A percentile compares a stretch with the other conserved stretches of the same genome.
These are phyloP conservation scores for Anas capensis DNA, from an alignment of 2,797 vertebrate genomes.

Conservation along the genomic window DNA sequence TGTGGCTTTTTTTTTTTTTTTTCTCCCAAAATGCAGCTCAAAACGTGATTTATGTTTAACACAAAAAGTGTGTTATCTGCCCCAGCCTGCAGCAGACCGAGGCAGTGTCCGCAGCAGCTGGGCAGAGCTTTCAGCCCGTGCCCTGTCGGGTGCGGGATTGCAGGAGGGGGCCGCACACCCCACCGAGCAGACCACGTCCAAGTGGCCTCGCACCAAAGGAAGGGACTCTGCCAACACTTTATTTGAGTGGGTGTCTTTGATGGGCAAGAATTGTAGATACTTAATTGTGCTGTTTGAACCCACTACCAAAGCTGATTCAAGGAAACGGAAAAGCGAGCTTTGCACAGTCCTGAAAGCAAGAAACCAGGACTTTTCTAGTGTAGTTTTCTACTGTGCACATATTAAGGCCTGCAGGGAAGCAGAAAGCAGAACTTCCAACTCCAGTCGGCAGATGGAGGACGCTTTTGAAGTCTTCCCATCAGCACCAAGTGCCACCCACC, in stretches of 20 bases:
- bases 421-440: not conserved
- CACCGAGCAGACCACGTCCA: not conserved
- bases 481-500: not conserved
- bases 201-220: not conserved
- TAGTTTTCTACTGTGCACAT: not conserved
- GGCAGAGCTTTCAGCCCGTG: not conserved
- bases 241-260: not conserved
- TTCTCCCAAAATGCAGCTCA: not conserved
- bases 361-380: not conserved
- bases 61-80: not conserved
- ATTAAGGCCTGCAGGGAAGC: not conserved
- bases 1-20: not conserved
- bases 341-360: not conserved
- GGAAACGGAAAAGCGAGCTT: not conserved
- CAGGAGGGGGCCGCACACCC: not conserved
- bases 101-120: not conserved
- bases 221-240: not conserved
- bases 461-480: not conserved
- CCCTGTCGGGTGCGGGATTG: too few relatives aligned
- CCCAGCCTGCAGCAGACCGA: not conserved
- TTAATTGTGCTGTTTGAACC: not conserved
- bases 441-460: accelerated
- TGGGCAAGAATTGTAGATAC: not conserved
- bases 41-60: not conserved
- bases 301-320: accelerated